Conservation (phyloP, 2,797 vertebrate species). For the Chrysocyon brachyurus region DNA sequence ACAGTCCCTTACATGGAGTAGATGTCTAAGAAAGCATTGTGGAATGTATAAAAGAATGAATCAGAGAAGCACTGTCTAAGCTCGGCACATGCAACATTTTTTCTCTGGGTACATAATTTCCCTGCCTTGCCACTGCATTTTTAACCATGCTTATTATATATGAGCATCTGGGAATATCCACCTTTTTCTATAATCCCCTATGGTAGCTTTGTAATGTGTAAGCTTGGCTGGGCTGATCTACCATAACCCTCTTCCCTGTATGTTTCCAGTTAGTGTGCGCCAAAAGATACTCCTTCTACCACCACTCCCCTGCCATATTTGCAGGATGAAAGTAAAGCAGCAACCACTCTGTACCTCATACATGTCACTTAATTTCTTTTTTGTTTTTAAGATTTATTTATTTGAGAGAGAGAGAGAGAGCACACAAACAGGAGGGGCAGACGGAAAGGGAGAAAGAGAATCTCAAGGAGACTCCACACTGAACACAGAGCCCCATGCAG, state of each 20-base stretch:
- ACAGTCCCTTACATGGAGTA: not conserved
- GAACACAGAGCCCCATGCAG: not conserved
- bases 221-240: not conserved
- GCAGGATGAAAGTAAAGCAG: not conserved
- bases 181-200: not conserved
- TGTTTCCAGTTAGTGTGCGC: not conserved
- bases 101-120: not conserved
- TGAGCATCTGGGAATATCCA: not conserved
- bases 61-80: not conserved
- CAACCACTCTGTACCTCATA: not conserved
- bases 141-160: not conserved
- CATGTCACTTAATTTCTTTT: not conserved
- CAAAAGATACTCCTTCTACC: not conserved
- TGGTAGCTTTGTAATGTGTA: not conserved
- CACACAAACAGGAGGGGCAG: not conserved
- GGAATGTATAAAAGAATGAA: constrained; percentile 33
- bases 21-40: not conserved
- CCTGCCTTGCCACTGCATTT: not conserved
- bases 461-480: not conserved
- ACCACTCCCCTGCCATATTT: not conserved
- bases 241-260: not conserved
- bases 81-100: not conserved
- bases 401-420: not conserved
- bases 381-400: not conserved
- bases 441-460: not conserved